A percentile compares a stretch with the other conserved stretches of the same genome.
phyloP scores from a whole-genome alignment of 2,797 vertebrate genomes.

The Spatula versicolor region DNA sequence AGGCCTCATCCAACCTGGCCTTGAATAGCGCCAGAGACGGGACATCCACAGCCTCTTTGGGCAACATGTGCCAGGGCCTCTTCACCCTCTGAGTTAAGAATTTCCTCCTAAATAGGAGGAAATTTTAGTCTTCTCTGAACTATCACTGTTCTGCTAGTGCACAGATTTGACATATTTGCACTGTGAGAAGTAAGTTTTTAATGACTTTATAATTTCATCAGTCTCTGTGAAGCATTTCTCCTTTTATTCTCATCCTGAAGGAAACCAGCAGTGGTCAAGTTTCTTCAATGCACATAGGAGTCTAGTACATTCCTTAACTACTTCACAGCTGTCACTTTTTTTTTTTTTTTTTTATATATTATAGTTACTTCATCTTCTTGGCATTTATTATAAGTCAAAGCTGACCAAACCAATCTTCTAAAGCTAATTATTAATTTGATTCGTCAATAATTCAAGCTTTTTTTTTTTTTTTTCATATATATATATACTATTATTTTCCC shows the following conservation, averaged over 20 bases:
- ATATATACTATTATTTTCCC: not conserved
- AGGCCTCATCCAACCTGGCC: too few relatives aligned
- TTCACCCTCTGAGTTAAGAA: too few relatives aligned
- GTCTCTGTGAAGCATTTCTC: not conserved
- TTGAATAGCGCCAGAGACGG: too few relatives aligned
- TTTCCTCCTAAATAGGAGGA: too few relatives aligned
- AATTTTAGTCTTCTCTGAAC: too few relatives aligned
- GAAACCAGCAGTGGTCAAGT: not conserved
- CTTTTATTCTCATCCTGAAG: not conserved
- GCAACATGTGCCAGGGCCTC: too few relatives aligned
- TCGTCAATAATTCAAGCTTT: constrained; percentile 54
- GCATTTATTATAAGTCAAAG: constrained; percentile 62
- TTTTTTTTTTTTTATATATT: not conserved
- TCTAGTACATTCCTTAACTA: not conserved
- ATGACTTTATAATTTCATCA: not conserved
- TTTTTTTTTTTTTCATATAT: not conserved
- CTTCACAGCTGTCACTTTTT: not conserved
- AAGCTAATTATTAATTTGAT: constrained; percentile 65
- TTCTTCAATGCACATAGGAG: not conserved
- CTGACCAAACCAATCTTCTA: constrained; percentile 59
- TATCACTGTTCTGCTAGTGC: not conserved
- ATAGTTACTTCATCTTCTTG: constrained; percentile 31
- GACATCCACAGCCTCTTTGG: too few relatives aligned
- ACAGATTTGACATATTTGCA: not conserved
- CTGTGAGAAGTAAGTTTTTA: not conserved